phyloP scores from a whole-genome alignment of 2,888 invertebrate species.

The Drosophila rubida region DNA sequence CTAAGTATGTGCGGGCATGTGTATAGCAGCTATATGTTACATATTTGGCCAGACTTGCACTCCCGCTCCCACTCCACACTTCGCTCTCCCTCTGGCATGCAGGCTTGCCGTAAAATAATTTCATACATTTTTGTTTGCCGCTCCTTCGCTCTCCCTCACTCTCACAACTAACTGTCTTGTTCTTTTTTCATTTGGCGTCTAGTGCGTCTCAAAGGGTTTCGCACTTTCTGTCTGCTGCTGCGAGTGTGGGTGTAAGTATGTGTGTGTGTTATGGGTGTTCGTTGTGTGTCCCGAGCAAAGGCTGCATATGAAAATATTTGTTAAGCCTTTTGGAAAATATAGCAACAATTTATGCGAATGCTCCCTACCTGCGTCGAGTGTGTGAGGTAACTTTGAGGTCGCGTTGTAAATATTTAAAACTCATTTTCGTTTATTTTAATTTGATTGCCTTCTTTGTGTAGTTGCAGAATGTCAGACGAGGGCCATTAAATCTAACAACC shows the following conservation, averaged over 20 bases:
- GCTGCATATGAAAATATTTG: constrained; percentile 73
- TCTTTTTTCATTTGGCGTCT: constrained; percentile 33
- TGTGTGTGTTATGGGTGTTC: constrained; percentile 20
- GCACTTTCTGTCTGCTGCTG: constrained; percentile 57
- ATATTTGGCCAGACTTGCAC: constrained; percentile 33
- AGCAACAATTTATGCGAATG: constrained; percentile 43
- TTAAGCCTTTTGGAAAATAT: constrained; percentile 46
- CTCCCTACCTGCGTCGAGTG: constrained; percentile 10
- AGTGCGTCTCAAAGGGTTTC: constrained; percentile 71
- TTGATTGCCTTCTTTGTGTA: constrained; percentile 32
- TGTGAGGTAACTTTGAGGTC: constrained; percentile 35
- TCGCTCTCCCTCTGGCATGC: no score
- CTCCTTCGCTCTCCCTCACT: constrained; percentile 4
- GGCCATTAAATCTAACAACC: background rate
- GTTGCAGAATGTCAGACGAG: background rate
- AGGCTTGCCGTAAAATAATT: constrained; percentile 67
- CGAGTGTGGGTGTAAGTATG: constrained; percentile 28
- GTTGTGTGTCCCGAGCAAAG: constrained; percentile 44
- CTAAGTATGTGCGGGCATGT: constrained; percentile 1
- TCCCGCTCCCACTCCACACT: background rate
- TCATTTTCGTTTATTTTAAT: constrained; percentile 54
- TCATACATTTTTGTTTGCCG: constrained; percentile 56
- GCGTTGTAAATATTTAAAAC: constrained; percentile 68
- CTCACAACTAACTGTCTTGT: constrained; percentile 2
- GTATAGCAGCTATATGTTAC: background rate